Evolutionary conservation across 2,797 vertebrate species (phyloP).

Genomic region (Sebastes kiyomatsui): DNA sequence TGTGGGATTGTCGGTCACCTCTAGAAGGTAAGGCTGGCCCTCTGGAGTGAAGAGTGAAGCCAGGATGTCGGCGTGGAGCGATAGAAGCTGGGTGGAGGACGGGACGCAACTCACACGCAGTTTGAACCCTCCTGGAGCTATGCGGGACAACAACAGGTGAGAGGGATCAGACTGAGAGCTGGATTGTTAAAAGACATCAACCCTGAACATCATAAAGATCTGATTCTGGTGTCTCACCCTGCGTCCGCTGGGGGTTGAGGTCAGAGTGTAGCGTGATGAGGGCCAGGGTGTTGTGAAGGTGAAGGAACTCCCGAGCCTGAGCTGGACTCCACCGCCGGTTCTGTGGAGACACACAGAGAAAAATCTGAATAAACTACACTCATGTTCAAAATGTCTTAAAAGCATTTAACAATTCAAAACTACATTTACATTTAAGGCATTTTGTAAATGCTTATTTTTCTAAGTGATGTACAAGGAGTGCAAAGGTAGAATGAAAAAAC

Average conservation of each 20-base stretch:
- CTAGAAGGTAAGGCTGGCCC: conserved; percentile 93
- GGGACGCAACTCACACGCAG: conserved; percentile 78
- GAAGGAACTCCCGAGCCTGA: conserved; percentile 96
- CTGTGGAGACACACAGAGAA: conserved; percentile 68
- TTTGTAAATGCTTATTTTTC: background rate
- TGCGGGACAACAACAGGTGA: background rate
- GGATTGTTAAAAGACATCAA: background rate
- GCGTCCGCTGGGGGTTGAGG: conserved; percentile 87
- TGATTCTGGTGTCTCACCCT: conserved; percentile 81
- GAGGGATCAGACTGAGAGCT: background rate
- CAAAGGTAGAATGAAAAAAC: too few relatives aligned
- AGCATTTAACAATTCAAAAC: background rate
- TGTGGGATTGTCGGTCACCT: conserved; percentile 79
- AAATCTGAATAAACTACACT: background rate
- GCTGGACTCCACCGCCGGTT: conserved; percentile 98
- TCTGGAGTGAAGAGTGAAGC: conserved; percentile 93
- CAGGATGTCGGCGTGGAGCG: conserved; percentile 91
- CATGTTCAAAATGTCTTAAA: background rate
- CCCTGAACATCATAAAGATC: rapidly evolving
- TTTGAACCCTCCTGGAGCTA: conserved; percentile 89
- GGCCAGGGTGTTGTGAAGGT: conserved; percentile 94
- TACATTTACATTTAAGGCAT: background rate
- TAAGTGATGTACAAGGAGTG: background rate
- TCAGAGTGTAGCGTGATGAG: conserved; percentile 94
- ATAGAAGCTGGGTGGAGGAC: conserved; percentile 82